Evolutionary conservation across 2,888 invertebrate species (phyloP), one percentile per base, ranked within the genome.

Genomic region (Ceramica pisi): DNA sequence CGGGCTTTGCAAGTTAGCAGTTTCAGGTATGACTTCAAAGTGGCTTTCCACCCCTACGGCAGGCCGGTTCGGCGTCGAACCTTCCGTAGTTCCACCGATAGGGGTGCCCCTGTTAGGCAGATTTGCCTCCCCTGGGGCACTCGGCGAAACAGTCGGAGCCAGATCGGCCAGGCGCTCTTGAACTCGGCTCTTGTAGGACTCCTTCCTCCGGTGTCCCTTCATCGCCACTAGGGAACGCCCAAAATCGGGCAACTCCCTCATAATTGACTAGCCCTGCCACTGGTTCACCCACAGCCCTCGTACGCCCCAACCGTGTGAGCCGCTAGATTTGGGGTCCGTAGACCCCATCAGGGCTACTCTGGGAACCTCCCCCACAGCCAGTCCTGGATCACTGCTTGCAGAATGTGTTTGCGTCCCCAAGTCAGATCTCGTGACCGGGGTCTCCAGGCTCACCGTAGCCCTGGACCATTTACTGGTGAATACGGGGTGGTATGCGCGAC

Each of bases 111-210:
- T 0, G 1, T 9, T 2, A 5, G 46, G 62, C 66, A 14, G 0
- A 1, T 0, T 0, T 7, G 46, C 67, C 41, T 12, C 41, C 51
- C 48, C 57, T 5, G 10, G 4, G 10, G 16, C 0, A 2, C 1
- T 6, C 21, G 46, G 23, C 9, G 60, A 6, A 59, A 38, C 41
- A 23, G 10, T 1, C 23, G 0, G 2, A 14, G 14, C 9, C n/a
- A 12, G 0, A 0, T 63, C 62, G 1, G 35, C 66, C n/a, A 70
- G 31, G 70, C 14, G 66, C 66, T 9, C 62, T 70, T 55, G 75
- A 35, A 76, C 75, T 44, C 50, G 51, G 51, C 16, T 26, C 23
- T 67, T 75, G 1, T 70, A 56, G 0, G 57, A 0, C 23, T 75
- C 66, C 26, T 53, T 44, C n/a, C 75, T 65, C 59, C 70, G 50